Percentiles rank a stretch among this genome's conserved stretches.
phyloP scores from a whole-genome alignment of 2,888 invertebrate species.

The Nephrotoma guestfalica region DNA sequence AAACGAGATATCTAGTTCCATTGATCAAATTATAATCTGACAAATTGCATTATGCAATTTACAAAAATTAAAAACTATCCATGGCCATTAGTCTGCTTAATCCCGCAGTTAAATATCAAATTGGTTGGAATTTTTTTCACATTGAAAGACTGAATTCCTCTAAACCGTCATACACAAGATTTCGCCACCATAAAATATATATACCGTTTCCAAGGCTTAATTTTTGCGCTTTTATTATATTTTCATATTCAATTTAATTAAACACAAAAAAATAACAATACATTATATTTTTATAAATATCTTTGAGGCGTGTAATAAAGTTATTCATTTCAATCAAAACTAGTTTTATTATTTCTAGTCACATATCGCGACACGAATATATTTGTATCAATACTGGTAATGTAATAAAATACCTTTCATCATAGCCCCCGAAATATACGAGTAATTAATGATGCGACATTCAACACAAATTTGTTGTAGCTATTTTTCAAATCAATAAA shows the following conservation, averaged over 20 bases:
- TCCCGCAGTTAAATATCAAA: neutral
- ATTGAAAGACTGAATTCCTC: neutral
- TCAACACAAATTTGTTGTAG: neutral
- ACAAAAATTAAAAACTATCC: neutral
- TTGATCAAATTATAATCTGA: no score
- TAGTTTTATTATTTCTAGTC: neutral
- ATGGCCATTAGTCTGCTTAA: neutral
- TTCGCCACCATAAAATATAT: neutral
- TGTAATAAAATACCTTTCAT: neutral
- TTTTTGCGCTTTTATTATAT: neutral
- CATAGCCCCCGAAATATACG: neutral
- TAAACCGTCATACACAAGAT: neutral
- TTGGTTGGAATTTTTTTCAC: neutral
- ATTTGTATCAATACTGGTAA: neutral
- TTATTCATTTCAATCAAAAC: neutral
- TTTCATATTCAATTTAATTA: neutral
- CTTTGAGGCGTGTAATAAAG: neutral
- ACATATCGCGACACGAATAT: neutral
- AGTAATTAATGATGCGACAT: neutral
- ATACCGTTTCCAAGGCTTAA: neutral
- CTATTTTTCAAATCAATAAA: neutral
- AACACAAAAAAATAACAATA: neutral
- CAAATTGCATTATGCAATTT: no score
- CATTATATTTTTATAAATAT: neutral
- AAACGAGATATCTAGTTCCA: no score